Evolutionary conservation across 2,113 vertebrate species (phyloP).

Genomic region (Apteryx mantelli): DNA sequence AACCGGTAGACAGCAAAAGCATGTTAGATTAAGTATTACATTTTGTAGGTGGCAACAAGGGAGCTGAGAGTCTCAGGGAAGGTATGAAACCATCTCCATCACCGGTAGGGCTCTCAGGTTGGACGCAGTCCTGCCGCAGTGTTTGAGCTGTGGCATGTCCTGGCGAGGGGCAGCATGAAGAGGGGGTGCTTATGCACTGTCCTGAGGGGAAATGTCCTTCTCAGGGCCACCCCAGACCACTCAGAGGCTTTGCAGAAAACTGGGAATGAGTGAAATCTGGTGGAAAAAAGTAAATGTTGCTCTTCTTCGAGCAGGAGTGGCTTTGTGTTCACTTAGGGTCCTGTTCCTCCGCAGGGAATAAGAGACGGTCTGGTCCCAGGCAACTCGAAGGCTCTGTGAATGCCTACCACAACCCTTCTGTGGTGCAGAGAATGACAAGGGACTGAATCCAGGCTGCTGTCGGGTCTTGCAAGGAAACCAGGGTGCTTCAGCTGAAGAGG

Average conservation of each 20-base stretch:
- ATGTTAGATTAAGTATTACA: not conserved
- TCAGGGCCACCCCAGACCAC: too few species aligned
- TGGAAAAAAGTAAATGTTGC: not conserved
- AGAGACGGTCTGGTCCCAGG: not conserved
- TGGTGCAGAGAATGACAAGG: not conserved
- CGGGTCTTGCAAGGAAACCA: too few species aligned
- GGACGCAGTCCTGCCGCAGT: not conserved
- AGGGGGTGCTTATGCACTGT: not conserved
- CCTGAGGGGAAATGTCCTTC: fast-evolving
- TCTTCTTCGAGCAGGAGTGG: not conserved
- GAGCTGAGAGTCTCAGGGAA: not conserved
- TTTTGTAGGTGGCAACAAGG: fast-evolving
- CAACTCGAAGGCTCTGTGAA: fast-evolving
- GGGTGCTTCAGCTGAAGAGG: too few species aligned
- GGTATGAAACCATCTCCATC: not conserved
- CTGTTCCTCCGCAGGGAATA: not conserved
- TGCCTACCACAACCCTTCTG: too few species aligned
- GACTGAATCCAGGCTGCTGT: not conserved
- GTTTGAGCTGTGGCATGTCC: not conserved
- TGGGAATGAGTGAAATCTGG: fast-evolving
- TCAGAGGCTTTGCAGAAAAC: not conserved
- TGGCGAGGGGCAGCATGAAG: not conserved
- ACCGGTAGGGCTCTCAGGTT: not conserved
- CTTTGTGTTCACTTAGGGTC: not conserved
- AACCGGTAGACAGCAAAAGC: fast-evolving